Base-by-base conservation (phyloP, 2,113 vertebrate genomes). In the Phalacrocorax pelagicus region DNA sequence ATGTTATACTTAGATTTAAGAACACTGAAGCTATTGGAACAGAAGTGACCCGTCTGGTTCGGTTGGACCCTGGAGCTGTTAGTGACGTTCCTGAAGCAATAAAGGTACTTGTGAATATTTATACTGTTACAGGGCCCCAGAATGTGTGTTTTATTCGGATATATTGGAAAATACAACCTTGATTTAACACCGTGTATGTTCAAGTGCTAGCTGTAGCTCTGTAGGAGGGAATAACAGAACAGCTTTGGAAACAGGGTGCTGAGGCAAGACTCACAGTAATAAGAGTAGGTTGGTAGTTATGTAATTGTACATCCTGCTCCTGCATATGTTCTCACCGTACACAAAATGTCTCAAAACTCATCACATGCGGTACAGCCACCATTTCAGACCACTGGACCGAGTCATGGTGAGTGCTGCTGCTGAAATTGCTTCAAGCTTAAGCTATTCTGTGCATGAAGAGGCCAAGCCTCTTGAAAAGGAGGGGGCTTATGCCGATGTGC, bases 61-160 rank as follows among this genome's bases (percentile, higher is more conserved):
- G 99, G 36, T 91, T 99, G 98, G 99, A 99, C 97, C 99, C 99
- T 0, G 99, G 99, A 96, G 99, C 99, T 15, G 99, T 99, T 77
- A 99, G 99, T 91, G 99, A 99, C 5, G 96, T 99, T 84, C 99
- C 99, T 17, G 99, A 99, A 96, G 99, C 99, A 5, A 98, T 99
- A 94, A 99, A 99, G 99, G 99, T 96, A 84, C 19, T 49, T 93
- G 14, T 15, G 49, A 58, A 58, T 82, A 24, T 40, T 88, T 75
- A 12, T 65, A 23, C 23, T 61, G 15, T 59, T 34, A 27, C n/a
- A 54, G 42, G 13, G 27, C 32, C 26, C 57, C 32, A n/a, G 5
- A 29, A 29, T 38, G 38, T 15, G 30, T 4, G 2, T 77, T 59
- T 47, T 44, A 36, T 79, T 46, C 42, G 84, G 44, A 34, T 74